phyloP scores from a whole-genome alignment of 64 coral and sea anemone species.

The Montipora efflorescens region DNA sequence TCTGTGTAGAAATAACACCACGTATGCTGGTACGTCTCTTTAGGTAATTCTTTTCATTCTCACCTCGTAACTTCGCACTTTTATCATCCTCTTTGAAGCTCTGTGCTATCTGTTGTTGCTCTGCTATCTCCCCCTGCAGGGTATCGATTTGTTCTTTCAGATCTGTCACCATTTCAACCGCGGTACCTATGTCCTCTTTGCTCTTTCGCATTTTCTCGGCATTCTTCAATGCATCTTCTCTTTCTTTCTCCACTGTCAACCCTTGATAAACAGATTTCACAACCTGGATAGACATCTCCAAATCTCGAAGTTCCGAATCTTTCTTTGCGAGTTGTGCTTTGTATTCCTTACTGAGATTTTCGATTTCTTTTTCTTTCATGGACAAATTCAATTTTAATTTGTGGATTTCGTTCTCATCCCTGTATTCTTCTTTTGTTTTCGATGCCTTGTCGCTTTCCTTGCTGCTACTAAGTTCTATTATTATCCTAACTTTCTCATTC shows the following conservation, averaged over 20 bases:
- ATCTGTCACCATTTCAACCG: slow-evolving; percentile 15
- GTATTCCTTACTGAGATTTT: slow-evolving; percentile 12
- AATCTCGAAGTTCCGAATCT: neutral
- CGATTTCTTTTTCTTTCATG: slow-evolving; percentile 15
- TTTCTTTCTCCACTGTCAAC: slow-evolving; percentile 24
- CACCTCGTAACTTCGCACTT: neutral
- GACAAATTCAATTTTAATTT: neutral
- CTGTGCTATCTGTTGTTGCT: slow-evolving; percentile 31
- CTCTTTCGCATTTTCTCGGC: slow-evolving; percentile 13
- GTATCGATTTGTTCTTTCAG: slow-evolving; percentile 6
- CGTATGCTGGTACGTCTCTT: slow-evolving; percentile 34
- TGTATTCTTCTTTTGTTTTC: neutral
- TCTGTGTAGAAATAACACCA: slow-evolving; percentile 34
- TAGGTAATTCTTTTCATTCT: slow-evolving; percentile 20
- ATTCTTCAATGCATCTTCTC: slow-evolving; percentile 32
- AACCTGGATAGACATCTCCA: slow-evolving; percentile 1
- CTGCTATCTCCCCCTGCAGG: slow-evolving; percentile 4
- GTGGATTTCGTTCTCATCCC: slow-evolving; percentile 6
- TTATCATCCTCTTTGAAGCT: slow-evolving; percentile 41
- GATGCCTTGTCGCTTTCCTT: neutral
- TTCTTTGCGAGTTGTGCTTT: neutral
- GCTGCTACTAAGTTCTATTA: neutral
- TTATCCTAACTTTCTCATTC: neutral
- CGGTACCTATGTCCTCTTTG: neutral
- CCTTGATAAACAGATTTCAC: slow-evolving; percentile 48